Evolutionary conservation across 2,113 vertebrate genomes (phyloP).

Genomic region (cattle (Bos taurus)): DNA sequence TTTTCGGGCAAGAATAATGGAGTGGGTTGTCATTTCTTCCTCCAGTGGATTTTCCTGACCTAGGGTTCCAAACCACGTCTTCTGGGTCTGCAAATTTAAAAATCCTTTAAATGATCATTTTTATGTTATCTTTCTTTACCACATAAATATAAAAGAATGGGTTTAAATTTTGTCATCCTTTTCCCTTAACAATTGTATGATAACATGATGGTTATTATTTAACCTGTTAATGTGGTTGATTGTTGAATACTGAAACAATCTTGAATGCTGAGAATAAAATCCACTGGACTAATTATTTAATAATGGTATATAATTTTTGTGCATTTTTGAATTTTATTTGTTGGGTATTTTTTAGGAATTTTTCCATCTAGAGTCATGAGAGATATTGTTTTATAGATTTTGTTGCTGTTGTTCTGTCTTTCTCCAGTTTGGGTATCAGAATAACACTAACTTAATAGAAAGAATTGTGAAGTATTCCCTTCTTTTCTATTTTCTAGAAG

Average conservation of each 20-base stretch:
- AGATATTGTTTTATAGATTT: background rate
- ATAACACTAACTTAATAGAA: background rate
- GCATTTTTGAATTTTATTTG: background rate
- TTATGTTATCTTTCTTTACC: background rate
- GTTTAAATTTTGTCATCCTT: background rate
- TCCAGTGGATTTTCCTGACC: background rate
- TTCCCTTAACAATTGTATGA: background rate
- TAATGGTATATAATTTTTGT: background rate
- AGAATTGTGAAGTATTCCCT: background rate
- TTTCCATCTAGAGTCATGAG: background rate
- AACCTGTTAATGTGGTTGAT: background rate
- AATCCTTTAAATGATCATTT: background rate
- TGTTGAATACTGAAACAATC: background rate
- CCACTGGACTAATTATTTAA: background rate
- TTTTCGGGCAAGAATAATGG: background rate
- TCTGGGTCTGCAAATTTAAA: background rate
- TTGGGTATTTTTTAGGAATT: background rate
- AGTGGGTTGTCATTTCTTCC: background rate
- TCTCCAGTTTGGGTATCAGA: background rate
- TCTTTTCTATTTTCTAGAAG: background rate
- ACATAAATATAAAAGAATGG: background rate
- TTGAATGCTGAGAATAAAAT: background rate
- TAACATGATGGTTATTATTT: background rate
- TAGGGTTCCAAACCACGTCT: fast-evolving
- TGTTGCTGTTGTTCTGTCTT: background rate